Conservation (phyloP, 2,888 invertebrate genomes). For the Sarcophaga rosellei region DNA sequence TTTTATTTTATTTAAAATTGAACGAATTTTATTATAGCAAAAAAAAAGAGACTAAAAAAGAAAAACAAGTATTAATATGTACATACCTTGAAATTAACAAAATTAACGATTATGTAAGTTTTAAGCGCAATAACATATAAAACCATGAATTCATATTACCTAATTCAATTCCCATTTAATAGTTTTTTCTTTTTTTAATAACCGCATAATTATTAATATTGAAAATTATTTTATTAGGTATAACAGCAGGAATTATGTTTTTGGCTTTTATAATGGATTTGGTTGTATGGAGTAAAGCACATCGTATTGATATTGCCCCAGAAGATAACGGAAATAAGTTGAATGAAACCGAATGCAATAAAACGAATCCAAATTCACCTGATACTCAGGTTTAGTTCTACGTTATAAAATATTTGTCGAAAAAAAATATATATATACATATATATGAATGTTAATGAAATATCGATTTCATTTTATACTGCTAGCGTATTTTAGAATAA, state of each 20-base stretch:
- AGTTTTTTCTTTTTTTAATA: background rate
- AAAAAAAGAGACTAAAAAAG: no score
- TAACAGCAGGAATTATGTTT: slow-evolving; percentile 92
- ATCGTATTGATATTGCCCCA: slow-evolving; percentile 88
- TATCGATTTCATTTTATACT: background rate
- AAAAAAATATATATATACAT: slow-evolving; percentile 33
- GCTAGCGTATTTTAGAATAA: slow-evolving; percentile 2
- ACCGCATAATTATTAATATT: background rate
- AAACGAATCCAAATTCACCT: slow-evolving; percentile 73
- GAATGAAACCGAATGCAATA: slow-evolving; percentile 76
- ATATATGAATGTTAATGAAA: background rate
- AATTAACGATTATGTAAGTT: no score
- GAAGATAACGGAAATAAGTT: slow-evolving; percentile 73
- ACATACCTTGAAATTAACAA: no score
- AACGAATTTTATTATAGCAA: no score
- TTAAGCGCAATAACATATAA: no score
- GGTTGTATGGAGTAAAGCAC: slow-evolving; percentile 94
- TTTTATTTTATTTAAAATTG: no score
- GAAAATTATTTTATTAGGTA: slow-evolving; percentile 83
- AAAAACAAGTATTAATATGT: no score
- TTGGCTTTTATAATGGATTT: slow-evolving; percentile 94
- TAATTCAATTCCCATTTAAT: no score
- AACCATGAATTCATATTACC: no score
- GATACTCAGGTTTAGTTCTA: slow-evolving; percentile 77
- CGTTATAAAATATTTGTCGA: slow-evolving; percentile 12